Conservation (phyloP, 2,888 invertebrate species). For the Noctua janthina region DNA sequence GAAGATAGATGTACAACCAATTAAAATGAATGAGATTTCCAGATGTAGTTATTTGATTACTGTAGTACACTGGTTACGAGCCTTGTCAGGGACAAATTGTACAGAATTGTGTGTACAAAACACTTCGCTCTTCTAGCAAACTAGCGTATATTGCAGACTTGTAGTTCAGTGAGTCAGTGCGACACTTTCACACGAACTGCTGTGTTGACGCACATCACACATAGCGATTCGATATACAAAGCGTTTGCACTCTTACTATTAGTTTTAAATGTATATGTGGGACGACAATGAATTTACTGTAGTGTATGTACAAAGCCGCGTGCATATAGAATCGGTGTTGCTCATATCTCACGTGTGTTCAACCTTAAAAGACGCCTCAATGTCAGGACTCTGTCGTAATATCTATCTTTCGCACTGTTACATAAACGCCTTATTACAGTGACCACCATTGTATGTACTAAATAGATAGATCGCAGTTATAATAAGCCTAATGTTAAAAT, state of each 20-base stretch:
- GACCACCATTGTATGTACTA: constrained; percentile 62
- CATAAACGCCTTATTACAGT: constrained; percentile 43
- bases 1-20: constrained; percentile 56
- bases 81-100: background rate
- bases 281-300: constrained; percentile 22
- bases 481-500: constrained; percentile 68
- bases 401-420: constrained; percentile 57
- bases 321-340: constrained; percentile 52
- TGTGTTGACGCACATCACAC: constrained; percentile 4
- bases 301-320: constrained; percentile 45
- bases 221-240: constrained; percentile 54
- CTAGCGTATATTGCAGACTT: background rate
- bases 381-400: constrained; percentile 31
- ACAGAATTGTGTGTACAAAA: constrained; percentile 3
- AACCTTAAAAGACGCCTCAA: constrained; percentile 19
- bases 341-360: constrained; percentile 22
- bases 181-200: constrained; percentile 2
- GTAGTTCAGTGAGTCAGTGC: constrained; percentile 19
- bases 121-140: constrained; percentile 15
- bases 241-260: constrained; percentile 35
- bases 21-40: background rate
- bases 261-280: constrained; percentile 23
- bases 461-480: constrained; percentile 66
- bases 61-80: constrained; percentile 5
- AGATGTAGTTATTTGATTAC: constrained; percentile 1